phyloP scores from a whole-genome alignment of 2,113 vertebrate genomes.

The Hippocampus barbouri region DNA sequence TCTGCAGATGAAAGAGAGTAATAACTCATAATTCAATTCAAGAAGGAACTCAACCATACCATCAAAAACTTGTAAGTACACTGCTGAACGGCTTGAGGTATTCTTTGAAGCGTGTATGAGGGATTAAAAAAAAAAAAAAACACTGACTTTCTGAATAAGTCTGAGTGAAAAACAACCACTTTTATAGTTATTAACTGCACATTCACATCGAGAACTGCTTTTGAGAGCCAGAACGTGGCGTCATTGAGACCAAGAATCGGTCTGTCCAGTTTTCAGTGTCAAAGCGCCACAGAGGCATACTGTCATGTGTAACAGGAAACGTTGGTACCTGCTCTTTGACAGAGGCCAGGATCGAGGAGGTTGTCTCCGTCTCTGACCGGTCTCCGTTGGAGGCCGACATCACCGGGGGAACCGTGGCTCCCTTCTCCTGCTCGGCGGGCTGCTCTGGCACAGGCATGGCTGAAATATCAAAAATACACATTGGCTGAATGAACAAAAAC shows the following conservation, averaged over 20 bases:
- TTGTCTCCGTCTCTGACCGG: constrained; percentile 89
- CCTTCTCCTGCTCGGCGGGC: constrained; percentile 88
- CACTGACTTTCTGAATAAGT: background rate
- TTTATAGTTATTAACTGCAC: background rate
- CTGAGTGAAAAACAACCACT: background rate
- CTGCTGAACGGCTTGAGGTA: too few relatives aligned
- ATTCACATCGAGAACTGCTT: background rate
- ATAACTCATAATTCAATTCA: too few relatives aligned
- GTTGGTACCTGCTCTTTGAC: constrained; percentile 95
- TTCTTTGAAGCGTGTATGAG: too few relatives aligned
- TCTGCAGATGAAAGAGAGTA: too few relatives aligned
- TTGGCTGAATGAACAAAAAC: background rate
- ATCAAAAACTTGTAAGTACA: too few relatives aligned
- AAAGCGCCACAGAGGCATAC: background rate
- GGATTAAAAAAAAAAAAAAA: background rate
- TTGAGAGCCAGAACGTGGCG: background rate
- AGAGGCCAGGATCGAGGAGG: constrained; percentile 94
- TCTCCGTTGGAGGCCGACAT: constrained; percentile 89
- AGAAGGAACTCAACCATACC: too few relatives aligned
- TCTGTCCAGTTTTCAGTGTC: background rate
- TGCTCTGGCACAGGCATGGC: constrained; percentile 97
- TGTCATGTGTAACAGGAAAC: background rate
- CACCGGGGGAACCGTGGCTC: constrained; percentile 85
- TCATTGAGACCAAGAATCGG: background rate
- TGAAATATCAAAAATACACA: constrained; percentile 39